A percentile compares a stretch with the other conserved stretches of the same genome.
phyloP scores from a whole-genome alignment of 2,797 vertebrate species.

The Corythornis leucogaster region DNA sequence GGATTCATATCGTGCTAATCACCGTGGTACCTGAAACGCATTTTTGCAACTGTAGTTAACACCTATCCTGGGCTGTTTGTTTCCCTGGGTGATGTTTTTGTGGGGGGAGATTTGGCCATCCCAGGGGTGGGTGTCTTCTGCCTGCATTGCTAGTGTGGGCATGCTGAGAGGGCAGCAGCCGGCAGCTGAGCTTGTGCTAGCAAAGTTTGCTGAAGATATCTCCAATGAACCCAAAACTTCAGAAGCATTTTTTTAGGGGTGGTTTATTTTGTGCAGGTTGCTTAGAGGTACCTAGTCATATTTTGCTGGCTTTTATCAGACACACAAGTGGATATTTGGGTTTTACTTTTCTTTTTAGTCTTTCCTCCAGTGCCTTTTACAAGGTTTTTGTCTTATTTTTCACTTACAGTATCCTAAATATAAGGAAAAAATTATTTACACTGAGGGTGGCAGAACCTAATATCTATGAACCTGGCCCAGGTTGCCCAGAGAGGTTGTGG shows the following conservation, averaged over 20 bases:
- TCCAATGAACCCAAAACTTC: background rate
- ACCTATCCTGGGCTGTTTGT: background rate
- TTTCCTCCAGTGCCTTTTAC: background rate
- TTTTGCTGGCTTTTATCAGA: background rate
- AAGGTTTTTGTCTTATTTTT: background rate
- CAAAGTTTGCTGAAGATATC: background rate
- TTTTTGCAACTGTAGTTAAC: background rate
- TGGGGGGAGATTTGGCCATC: accelerated
- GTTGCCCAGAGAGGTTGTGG: background rate
- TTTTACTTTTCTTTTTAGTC: background rate
- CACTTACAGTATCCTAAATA: background rate
- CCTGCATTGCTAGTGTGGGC: accelerated
- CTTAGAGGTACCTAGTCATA: background rate
- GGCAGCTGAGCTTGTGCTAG: accelerated
- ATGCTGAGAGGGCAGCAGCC: accelerated
- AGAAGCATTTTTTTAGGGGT: background rate
- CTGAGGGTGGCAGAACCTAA: background rate
- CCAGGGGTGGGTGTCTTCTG: background rate
- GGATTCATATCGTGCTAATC: background rate
- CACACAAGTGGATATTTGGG: background rate
- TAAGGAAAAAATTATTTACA: background rate
- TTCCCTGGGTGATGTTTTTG: background rate
- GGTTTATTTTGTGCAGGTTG: background rate
- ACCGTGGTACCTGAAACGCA: background rate
- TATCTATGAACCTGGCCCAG: no score